These are phyloP conservation scores for Uromys caudimaculatus DNA, from an alignment of 2,797 vertebrate genomes.

Conservation along the genomic window DNA sequence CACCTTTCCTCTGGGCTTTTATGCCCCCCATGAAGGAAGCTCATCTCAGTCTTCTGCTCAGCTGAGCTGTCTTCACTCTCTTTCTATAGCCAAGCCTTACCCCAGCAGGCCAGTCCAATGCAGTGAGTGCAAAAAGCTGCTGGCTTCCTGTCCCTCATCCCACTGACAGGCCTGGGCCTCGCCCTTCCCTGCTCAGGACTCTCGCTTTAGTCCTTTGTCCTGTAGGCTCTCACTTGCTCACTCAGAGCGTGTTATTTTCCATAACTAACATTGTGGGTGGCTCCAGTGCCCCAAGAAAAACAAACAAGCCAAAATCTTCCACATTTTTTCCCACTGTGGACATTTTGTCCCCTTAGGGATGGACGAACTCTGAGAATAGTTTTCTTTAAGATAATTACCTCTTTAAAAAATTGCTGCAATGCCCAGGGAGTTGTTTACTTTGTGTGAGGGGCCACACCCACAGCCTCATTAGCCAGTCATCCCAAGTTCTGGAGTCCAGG, in stretches of 20 bases:
- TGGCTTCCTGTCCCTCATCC: not conserved
- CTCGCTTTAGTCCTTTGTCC: rapidly evolving
- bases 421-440: conserved; percentile 14
- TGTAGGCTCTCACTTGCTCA: rapidly evolving
- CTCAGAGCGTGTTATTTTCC: not conserved
- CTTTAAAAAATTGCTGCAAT: conserved; percentile 15
- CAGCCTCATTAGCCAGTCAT: not conserved
- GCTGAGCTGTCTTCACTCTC: not conserved
- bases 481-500: not conserved
- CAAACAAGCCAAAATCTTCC: not conserved
- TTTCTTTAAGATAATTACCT: conserved; percentile 29
- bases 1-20: not conserved
- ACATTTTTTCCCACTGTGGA: conserved; percentile 29
- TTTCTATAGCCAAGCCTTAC: not conserved
- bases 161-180: not conserved
- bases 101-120: not conserved
- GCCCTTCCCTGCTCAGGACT: not conserved
- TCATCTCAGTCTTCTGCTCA: not conserved
- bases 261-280: not conserved
- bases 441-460: not conserved
- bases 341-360: not conserved
- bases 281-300: conserved; percentile 22
- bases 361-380: not conserved
- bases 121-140: not conserved
- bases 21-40: not conserved